phyloP scores from a whole-genome alignment of 2,888 invertebrate species.

The Drosophila acutilabella region DNA sequence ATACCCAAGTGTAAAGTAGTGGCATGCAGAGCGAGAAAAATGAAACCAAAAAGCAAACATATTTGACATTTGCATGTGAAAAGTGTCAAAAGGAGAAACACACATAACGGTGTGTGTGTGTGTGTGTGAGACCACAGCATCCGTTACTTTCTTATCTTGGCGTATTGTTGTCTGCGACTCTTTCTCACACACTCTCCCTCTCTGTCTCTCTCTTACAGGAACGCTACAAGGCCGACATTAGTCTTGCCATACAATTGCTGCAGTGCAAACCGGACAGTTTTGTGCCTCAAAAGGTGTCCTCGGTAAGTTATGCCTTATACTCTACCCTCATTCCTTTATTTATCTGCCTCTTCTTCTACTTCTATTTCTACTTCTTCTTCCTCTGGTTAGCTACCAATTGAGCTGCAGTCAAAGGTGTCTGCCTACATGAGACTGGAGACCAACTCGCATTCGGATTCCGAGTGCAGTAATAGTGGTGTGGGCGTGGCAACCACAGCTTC shows the following conservation, averaged over 20 bases:
- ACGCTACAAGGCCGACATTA: conserved; percentile 96
- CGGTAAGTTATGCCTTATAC: conserved; percentile 87
- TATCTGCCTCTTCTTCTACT: background rate
- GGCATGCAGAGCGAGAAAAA: background rate
- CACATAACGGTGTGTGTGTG: background rate
- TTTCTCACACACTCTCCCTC: background rate
- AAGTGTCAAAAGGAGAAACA: conserved; percentile 68
- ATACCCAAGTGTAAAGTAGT: background rate
- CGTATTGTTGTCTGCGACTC: conserved; percentile 37
- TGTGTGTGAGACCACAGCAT: conserved; percentile 41
- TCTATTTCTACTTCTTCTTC: background rate
- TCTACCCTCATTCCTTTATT: background rate
- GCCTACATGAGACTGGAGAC: conserved; percentile 87
- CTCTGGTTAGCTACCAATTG: conserved; percentile 91
- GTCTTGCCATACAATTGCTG: conserved; percentile 95
- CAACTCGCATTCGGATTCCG: conserved; percentile 85
- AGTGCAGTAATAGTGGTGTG: conserved; percentile 84
- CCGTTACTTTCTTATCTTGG: conserved; percentile 63
- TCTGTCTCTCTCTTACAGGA: conserved; percentile 87
- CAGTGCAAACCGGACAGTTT: conserved; percentile 98
- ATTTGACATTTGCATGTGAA: conserved; percentile 77
- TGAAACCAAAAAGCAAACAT: conserved; percentile 61
- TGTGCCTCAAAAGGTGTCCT: conserved; percentile 95
- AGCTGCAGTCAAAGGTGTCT: conserved; percentile 95
- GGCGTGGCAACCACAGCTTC: conserved; percentile 84